Evolutionary conservation across 2,797 vertebrate species (phyloP).

Genomic region (Danio albolineatus): DNA sequence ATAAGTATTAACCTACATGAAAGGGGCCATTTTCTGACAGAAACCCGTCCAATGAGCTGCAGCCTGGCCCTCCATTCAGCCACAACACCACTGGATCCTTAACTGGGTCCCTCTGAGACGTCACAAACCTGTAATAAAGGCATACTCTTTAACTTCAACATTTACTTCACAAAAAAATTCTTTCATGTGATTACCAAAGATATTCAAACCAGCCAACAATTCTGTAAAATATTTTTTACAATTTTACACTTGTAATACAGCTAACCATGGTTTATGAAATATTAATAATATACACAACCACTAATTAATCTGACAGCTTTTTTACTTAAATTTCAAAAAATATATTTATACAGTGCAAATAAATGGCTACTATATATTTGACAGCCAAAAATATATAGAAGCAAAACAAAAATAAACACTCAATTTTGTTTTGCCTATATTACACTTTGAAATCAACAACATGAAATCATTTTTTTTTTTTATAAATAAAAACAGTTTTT

Average conservation of each 20-base stretch:
- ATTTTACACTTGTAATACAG: background rate
- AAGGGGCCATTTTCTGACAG: conserved; percentile 83
- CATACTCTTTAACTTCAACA: background rate
- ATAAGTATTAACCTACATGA: conserved; percentile 69
- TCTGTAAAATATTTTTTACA: background rate
- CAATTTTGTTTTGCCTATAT: too few relatives aligned
- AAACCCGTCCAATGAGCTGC: conserved; percentile 82
- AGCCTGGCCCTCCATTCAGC: conserved; percentile 84
- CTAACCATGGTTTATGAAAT: background rate
- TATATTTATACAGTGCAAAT: too few relatives aligned
- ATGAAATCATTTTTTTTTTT: too few relatives aligned
- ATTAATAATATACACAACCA: background rate
- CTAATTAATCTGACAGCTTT: too few relatives aligned
- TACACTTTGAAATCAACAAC: too few relatives aligned
- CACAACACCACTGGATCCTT: conserved; percentile 81
- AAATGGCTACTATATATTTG: too few relatives aligned
- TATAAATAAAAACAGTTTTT: too few relatives aligned
- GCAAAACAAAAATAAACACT: too few relatives aligned
- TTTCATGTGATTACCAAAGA: background rate
- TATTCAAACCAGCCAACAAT: background rate
- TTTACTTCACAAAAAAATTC: background rate
- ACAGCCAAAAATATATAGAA: too few relatives aligned
- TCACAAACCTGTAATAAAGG: conserved; percentile 77
- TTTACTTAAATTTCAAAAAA: too few relatives aligned
- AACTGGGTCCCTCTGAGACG: conserved; percentile 76